Evolutionary conservation across 1,140 invertebrate genomes (phyloP).

Genomic region (Plodia interpunctella): DNA sequence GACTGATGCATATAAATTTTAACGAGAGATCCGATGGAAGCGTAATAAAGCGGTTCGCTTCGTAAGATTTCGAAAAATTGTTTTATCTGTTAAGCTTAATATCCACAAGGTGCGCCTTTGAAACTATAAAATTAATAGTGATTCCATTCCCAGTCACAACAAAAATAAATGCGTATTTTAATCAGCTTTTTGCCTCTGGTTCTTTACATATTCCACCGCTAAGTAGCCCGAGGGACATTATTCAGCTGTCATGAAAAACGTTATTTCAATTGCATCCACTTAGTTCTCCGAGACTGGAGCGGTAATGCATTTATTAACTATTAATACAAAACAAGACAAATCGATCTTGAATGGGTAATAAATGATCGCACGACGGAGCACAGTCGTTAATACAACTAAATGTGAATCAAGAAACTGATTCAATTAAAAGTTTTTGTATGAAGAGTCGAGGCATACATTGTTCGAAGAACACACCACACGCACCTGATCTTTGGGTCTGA

Average conservation of each 20-base stretch:
- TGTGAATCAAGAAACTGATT: not conserved
- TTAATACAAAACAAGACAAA: slow-evolving; percentile 7
- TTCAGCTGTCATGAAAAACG: not conserved
- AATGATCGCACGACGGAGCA: not conserved
- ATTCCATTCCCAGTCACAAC: no score
- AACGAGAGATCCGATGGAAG: no score
- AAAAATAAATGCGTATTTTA: not conserved
- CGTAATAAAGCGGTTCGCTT: not conserved
- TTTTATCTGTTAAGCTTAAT: no score
- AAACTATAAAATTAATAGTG: no score
- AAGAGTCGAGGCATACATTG: no score
- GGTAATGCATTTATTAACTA: slow-evolving; percentile 6
- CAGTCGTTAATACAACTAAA: not conserved
- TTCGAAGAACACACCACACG: no score
- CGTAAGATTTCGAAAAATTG: no score
- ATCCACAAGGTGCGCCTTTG: no score
- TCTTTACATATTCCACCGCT: not conserved
- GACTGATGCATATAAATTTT: no score
- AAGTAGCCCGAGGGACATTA: not conserved
- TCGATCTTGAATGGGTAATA: not conserved
- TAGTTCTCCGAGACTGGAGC: not conserved
- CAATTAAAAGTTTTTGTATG: not conserved
- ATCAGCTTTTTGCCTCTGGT: not conserved
- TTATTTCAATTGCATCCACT: slow-evolving; percentile 1
- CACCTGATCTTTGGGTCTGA: no score